Conservation (phyloP, 2,113 vertebrate species). For the Sminthopsis crassicaudata region DNA sequence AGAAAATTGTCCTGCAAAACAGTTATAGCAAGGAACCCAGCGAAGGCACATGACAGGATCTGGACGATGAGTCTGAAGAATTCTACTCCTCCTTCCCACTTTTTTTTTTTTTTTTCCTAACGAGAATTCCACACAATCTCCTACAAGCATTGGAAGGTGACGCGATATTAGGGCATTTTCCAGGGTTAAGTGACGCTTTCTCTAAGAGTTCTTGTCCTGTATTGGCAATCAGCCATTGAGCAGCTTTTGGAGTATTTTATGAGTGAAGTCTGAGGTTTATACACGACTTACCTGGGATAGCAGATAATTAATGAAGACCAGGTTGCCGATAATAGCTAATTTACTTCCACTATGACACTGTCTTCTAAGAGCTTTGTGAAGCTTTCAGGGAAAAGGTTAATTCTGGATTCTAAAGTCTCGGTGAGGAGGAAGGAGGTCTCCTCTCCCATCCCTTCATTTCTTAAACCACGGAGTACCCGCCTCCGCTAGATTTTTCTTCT, state of each 20-base stretch:
- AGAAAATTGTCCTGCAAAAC: neutral
- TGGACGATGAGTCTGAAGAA: neutral
- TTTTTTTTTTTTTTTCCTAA: neutral
- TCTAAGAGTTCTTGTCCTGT: neutral
- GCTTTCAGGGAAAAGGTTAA: slow-evolving; percentile 5
- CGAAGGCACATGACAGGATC: neutral
- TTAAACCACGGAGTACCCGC: neutral
- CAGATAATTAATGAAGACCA: slow-evolving; percentile 73
- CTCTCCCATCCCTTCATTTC: fast-evolving
- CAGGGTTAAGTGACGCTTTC: neutral
- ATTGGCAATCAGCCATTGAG: neutral
- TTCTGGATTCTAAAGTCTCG: neutral
- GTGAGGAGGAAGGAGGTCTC: neutral
- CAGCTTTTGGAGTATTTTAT: slow-evolving; percentile 18
- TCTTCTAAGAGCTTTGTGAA: slow-evolving; percentile 63
- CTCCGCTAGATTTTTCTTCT: neutral
- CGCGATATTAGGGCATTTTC: neutral
- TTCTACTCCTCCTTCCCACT: neutral
- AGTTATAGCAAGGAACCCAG: neutral
- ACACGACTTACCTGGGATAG: slow-evolving; percentile 71
- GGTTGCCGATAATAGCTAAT: slow-evolving; percentile 42
- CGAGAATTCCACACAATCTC: neutral
- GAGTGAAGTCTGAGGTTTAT: slow-evolving; percentile 60
- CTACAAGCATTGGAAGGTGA: neutral
- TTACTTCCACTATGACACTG: neutral